Evolutionary conservation across 2,888 invertebrate species (phyloP), one percentile per base, ranked within the genome.

Genomic region (Polia nebulosa): DNA sequence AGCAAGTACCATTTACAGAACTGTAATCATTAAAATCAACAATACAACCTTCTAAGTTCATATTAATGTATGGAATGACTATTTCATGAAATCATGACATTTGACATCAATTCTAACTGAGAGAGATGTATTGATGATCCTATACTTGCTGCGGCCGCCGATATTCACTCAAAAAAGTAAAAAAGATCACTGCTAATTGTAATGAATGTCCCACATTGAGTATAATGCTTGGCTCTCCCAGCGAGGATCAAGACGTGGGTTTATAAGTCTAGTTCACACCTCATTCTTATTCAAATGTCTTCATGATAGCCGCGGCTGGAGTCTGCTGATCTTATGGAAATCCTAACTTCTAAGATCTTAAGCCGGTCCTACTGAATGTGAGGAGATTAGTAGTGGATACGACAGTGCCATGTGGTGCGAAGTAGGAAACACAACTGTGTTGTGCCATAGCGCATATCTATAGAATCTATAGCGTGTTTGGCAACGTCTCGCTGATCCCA

Each of bases 261-360:
- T 58, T 69, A 61, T 51, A 47, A n/a, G 61, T 29, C 34, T 51
- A 57, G 67, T 82, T 82, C 80, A 72, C 82, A 82, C 76, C 72
- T 69, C 68, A 45, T 81, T 82, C 61, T 39, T 60, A 82, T 81
- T 65, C 17, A 70, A 69, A 72, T 81, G 32, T 41, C 11, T 49
- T 53, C 13, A 55, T 36, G 52, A 27, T 27, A 45, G 13, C 32
- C 44, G 22, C 39, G 7, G 13, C 32, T 9, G 41, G 57, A 55
- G 59, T n/a, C 49, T 41, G 66, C 63, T 45, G 25, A 44, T 52
- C 51, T 36, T 41, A 72, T 45, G 44, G 36, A 39, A 51, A 41
- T 63, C 44, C 17, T 25, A n/a, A 41, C 32, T 27, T 22, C 32
- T 52, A 3, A 45, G 29, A 20, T 8, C 39, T 51, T 45, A 27